Conservation (phyloP, 2,797 vertebrate genomes). For the Columba guinea region DNA sequence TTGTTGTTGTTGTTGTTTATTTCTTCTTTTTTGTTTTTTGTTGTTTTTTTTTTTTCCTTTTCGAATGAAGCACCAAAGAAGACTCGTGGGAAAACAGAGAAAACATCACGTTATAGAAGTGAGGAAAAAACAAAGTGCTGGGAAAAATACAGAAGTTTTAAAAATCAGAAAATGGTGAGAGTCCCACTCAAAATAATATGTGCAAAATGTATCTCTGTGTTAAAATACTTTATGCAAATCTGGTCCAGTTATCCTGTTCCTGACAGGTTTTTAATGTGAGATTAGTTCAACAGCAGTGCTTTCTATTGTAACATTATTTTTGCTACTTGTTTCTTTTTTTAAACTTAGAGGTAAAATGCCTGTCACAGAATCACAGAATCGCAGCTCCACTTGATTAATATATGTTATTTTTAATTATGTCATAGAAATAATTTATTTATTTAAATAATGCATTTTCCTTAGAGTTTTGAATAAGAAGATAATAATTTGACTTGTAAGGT, state of each 20-base stretch:
- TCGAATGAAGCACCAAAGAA: not conserved
- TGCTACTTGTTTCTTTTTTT: not conserved
- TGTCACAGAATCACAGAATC: no score
- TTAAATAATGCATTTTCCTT: not conserved
- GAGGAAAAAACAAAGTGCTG: not conserved
- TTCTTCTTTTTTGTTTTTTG: not conserved
- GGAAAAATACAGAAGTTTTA: not conserved
- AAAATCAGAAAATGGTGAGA: not conserved
- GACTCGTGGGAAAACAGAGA: not conserved
- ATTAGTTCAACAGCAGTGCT: not conserved
- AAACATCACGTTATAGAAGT: not conserved
- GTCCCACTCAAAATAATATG: not conserved
- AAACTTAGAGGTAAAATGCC: not conserved
- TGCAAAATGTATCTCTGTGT: not conserved
- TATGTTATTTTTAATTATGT: slow-evolving; percentile 20
- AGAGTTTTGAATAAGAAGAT: not conserved
- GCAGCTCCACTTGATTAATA: not conserved
- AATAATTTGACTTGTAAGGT: not conserved
- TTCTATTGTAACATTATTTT: not conserved
- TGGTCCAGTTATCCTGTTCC: not conserved
- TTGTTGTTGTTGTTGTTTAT: not conserved
- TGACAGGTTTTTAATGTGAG: not conserved
- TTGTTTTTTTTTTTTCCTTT: not conserved
- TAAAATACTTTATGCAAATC: not conserved
- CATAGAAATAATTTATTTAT: not conserved